Evolutionary conservation across 2,797 vertebrate species (phyloP).

Genomic region (Clarias platycephalus): DNA sequence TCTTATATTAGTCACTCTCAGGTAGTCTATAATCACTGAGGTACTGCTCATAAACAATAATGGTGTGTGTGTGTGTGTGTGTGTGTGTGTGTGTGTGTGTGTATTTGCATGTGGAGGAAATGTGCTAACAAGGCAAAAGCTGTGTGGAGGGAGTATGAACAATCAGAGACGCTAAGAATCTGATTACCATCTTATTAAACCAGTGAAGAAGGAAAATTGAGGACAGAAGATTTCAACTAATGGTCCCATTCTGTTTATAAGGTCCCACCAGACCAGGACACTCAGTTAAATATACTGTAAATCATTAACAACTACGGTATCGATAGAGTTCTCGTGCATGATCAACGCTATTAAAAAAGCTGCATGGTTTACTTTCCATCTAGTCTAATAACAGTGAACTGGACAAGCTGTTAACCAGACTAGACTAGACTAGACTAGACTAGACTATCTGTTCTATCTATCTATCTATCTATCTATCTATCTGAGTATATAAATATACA

Average conservation of each 20-base stretch:
- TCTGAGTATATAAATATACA: no score
- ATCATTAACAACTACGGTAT: background rate
- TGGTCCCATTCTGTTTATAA: background rate
- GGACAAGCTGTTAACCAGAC: no score
- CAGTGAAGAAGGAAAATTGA: background rate
- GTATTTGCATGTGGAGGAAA: background rate
- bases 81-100: background rate
- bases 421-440: no score
- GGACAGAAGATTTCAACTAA: background rate
- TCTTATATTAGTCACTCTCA: conserved; percentile 17
- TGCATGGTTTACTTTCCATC: no score
- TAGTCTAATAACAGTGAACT: no score
- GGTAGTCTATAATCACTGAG: conserved; percentile 9
- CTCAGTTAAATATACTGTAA: background rate
- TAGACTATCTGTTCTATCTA: no score
- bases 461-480: no score
- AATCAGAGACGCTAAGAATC: background rate
- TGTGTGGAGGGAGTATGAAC: background rate
- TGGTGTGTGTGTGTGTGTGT: background rate
- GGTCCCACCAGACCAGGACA: background rate
- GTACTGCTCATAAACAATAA: conserved; percentile 12
- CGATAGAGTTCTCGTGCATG: background rate
- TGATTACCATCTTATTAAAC: conserved; percentile 4
- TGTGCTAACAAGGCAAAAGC: conserved; percentile 1
- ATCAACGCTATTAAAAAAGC: no score